These are phyloP conservation scores for Sebastes fasciatus DNA, from an alignment of 2,113 vertebrate species.

Conservation along the genomic window DNA sequence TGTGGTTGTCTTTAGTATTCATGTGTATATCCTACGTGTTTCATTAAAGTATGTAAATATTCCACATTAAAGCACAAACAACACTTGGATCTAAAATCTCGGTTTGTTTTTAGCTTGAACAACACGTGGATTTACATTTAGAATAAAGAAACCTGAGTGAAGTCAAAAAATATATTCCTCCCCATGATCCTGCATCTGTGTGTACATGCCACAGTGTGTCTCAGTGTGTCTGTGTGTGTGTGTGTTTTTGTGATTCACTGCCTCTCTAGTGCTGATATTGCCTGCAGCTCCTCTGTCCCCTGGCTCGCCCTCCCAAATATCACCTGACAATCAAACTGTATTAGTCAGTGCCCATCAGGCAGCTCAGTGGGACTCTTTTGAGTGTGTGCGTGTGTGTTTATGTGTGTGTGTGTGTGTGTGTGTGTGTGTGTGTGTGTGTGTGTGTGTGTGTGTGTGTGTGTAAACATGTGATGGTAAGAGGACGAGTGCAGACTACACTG, in stretches of 20 bases:
- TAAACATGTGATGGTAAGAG: constrained; percentile 13
- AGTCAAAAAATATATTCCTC: too few species aligned
- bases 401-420: neutral
- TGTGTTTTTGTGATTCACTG: constrained; percentile 18
- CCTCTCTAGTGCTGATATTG: neutral
- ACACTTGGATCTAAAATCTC: too few species aligned
- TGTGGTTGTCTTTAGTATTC: neutral
- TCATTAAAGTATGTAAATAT: too few species aligned
- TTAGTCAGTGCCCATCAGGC: constrained; percentile 31
- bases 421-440: neutral
- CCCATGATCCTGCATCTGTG: neutral
- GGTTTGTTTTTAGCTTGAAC: too few species aligned
- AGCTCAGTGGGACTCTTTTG: constrained; percentile 6
- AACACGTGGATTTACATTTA: too few species aligned
- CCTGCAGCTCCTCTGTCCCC: constrained; percentile 1
- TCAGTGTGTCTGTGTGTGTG: neutral
- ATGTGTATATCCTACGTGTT: neutral
- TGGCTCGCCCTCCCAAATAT: constrained; percentile 43
- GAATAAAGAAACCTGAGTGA: too few species aligned
- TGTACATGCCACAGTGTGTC: neutral
- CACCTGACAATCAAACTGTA: constrained; percentile 54
- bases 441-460: constrained; percentile 15
- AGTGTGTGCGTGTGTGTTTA: neutral
- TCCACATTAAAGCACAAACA: too few species aligned
- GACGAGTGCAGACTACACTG: neutral